Evolutionary conservation across 2,888 invertebrate genomes (phyloP), one percentile per base, ranked within the genome.

Genomic region (Branchipolynoe longqiensis): DNA sequence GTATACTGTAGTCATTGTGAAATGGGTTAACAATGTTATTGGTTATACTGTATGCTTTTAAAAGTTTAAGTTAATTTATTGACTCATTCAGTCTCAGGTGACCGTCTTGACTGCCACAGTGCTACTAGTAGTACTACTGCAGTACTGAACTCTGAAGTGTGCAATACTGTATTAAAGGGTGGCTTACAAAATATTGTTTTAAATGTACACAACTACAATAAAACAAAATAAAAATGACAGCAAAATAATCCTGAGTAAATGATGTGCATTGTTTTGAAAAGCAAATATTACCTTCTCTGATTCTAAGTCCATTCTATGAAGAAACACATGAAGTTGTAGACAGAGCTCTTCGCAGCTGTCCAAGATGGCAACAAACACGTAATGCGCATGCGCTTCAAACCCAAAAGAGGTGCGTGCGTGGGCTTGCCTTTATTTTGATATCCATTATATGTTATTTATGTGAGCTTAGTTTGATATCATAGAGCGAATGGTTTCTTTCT

Each of bases 351-450:
- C 78, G 78, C 28, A 8, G 78, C n/a, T 48, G 48, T 78, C 78
- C 78, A 78, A 78, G 78, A 78, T 78, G 78, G 78, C 78, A 78
- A 78, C 78, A 78, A 78, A 78, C 78, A 78, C 54, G 78, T 41
- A 78, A 1, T 78, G 78, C 78, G 78, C 78, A 78, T 54, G 78
- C 78, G 78, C 78, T 31, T 78, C 28, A 18, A 33, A 4, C 25
- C n/a, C 28, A 12, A 8, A 48, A 48, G 48, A 8, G 6, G 31
- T 69, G 69, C 3, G 12, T 62, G 62, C n/a, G 8, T 25, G n/a
- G n/a, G n/a, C n/a, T n/a, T n/a, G n/a, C n/a, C n/a, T n/a, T n/a
- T n/a, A n/a, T n/a, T n/a, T n/a, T n/a, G n/a, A n/a, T n/a, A n/a
- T n/a, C n/a, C n/a, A n/a, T n/a, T n/a, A n/a, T n/a, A n/a, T n/a